Conservation (phyloP, 2,797 vertebrate species). For the Myotis vivesi region DNA sequence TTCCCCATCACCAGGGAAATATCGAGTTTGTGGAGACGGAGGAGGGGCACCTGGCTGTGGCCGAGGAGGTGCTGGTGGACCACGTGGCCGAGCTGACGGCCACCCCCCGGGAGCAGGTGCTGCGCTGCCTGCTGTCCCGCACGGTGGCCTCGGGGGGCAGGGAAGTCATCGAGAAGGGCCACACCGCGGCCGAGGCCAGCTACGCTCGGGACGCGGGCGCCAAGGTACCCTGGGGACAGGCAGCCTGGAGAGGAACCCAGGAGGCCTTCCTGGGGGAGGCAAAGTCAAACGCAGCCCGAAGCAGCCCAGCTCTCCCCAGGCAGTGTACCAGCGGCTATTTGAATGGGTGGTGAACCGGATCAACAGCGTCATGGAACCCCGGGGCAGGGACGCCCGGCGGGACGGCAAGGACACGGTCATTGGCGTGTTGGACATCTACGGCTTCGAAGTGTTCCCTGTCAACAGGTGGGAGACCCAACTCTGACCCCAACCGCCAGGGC, state of each 20-base stretch:
- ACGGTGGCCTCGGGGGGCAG: conserved; percentile 92
- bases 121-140: conserved; percentile 88
- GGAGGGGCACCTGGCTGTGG: conserved; percentile 82
- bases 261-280: background rate
- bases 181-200: conserved; percentile 88
- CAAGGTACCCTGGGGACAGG: conserved; percentile 85
- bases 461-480: conserved; percentile 88
- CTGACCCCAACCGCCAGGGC: background rate
- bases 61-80: conserved; percentile 76
- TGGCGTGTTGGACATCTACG: conserved; percentile 94
- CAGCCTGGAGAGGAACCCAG: background rate
- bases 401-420: conserved; percentile 96
- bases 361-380: conserved; percentile 90
- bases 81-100: conserved; percentile 86
- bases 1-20: conserved; percentile 86
- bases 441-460: conserved; percentile 95
- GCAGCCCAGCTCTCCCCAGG: conserved; percentile 79
- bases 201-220: conserved; percentile 92
- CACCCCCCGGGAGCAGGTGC: conserved; percentile 79
- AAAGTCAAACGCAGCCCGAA: background rate
- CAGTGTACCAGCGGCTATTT: conserved; percentile 93
- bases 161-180: conserved; percentile 93
- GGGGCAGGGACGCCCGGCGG: conserved; percentile 87
- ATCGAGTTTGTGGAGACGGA: conserved; percentile 83
- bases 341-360: conserved; percentile 93